phyloP scores from a whole-genome alignment of 53 echinoderm and acorn worm species.

The Zoroaster sp. region DNA sequence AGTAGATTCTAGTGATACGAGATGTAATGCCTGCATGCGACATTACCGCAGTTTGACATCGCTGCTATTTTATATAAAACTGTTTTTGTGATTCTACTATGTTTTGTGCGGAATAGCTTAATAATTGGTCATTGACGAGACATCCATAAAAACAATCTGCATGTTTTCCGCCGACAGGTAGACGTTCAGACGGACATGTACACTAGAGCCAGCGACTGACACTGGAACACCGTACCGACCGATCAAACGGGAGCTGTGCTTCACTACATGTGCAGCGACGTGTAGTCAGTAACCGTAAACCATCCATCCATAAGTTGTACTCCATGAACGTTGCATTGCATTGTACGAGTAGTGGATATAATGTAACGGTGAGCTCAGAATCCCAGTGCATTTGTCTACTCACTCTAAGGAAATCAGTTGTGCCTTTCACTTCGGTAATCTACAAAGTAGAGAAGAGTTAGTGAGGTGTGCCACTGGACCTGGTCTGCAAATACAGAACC shows the following conservation, averaged over 20 bases:
- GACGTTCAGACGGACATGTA: neutral
- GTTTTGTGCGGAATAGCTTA: neutral
- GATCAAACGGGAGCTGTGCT: neutral
- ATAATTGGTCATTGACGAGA: conserved; percentile 4
- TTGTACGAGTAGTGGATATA: neutral
- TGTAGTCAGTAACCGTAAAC: neutral
- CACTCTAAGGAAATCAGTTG: conserved; percentile 30
- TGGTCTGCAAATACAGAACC: no score
- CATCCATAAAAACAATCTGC: conserved; percentile 11
- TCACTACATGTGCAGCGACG: neutral
- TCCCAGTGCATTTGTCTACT: neutral
- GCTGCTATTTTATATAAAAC: neutral
- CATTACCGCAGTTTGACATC: neutral
- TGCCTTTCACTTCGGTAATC: neutral
- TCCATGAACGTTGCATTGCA: neutral
- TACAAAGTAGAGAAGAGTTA: neutral
- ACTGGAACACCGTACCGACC: neutral
- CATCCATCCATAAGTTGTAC: neutral
- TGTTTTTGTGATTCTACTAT: neutral
- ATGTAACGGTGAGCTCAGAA: neutral
- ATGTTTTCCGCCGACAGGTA: conserved; percentile 30
- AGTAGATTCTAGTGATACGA: neutral
- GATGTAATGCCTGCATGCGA: neutral
- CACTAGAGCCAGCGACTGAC: neutral
- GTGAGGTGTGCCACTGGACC: conserved; percentile 12